Base-by-base conservation (phyloP, 2,113 vertebrate genomes). In the Vulpes ferrilata region DNA sequence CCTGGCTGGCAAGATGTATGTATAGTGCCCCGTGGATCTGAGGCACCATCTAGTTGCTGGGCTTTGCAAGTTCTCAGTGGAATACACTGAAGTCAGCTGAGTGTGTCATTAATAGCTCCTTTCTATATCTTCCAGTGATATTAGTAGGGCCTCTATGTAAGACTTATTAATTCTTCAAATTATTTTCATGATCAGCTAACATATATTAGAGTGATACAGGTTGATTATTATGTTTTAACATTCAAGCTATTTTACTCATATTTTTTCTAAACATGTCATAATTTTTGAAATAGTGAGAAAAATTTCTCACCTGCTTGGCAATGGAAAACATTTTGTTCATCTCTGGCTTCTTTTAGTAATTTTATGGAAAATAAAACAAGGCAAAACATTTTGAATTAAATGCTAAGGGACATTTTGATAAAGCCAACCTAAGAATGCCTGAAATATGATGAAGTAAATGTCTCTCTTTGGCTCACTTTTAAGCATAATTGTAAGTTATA, bases 361-460 rank as follows among this genome's bases (percentile, higher is more conserved):
- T 90, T 43, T 82, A n/a, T 35, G 64, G 81, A 78, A 81, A 88
- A 43, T 78, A 82, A 93, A 69, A 92, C 32, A 79, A 32, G 11
- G 38, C 32, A 86, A 67, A 84, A 17, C 15, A 79, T 11, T 94
- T 88, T 92, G 16, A 92, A 53, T 43, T 71, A 67, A 81, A 81
- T 76, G 38, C 64, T 48, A 25, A 22, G 90, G 60, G 79, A 74
- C 60, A 11, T 59, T 73, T 69, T 78, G 30, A 38, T 74, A 59
- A 25, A 94, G 25, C 15, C 12, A 59, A 12, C 17, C 30, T 71
- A n/a, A 48, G 51, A 87, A 71, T 65, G 43, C n/a, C 13, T 79
- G 12, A 65, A 64, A 32, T 84, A 27, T 16, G 22, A 60, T 32
- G 30, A 74, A 27, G 7, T 20, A 13, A 43, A 20, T 82, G 67